phyloP scores from a whole-genome alignment of 2,888 invertebrate species.

The Torymus aiolomorphi region DNA sequence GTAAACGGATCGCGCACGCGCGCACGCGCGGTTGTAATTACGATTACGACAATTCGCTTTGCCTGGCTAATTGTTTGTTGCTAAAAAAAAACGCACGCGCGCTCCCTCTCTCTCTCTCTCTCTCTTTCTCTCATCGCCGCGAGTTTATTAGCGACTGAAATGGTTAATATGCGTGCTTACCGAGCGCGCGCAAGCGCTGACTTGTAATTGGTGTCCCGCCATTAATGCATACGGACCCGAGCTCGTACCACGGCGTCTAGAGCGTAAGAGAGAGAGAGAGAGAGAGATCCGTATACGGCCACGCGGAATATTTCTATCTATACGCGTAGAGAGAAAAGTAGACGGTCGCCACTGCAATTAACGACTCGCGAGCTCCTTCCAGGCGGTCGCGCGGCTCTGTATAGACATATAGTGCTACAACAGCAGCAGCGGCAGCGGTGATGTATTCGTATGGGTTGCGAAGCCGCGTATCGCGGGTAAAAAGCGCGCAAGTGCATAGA shows the following conservation, averaged over 20 bases:
- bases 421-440: background rate
- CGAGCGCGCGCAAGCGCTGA: slow-evolving; percentile 33
- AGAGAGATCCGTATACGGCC: slow-evolving; percentile 33
- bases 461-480: slow-evolving; percentile 9
- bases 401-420: no score
- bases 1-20: slow-evolving; percentile 40
- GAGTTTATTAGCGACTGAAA: slow-evolving; percentile 55
- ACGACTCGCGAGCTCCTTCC: slow-evolving; percentile 23
- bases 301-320: slow-evolving; percentile 45
- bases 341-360: slow-evolving; percentile 55
- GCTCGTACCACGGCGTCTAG: slow-evolving; percentile 1
- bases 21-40: slow-evolving; percentile 54
- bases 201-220: slow-evolving; percentile 52
- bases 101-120: slow-evolving; percentile 1
- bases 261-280: slow-evolving; percentile 1
- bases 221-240: slow-evolving; percentile 27
- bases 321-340: slow-evolving; percentile 48
- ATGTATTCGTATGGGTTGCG: slow-evolving; percentile 20
- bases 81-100: slow-evolving; percentile 28
- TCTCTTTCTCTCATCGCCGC: slow-evolving; percentile 32
- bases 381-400: no score
- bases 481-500: background rate
- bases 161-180: slow-evolving; percentile 56
- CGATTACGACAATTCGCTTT: slow-evolving; percentile 59
- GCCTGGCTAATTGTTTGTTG: slow-evolving; percentile 57